Conservation (phyloP, 2,113 vertebrate species). For the Rousettus leschenaultii region DNA sequence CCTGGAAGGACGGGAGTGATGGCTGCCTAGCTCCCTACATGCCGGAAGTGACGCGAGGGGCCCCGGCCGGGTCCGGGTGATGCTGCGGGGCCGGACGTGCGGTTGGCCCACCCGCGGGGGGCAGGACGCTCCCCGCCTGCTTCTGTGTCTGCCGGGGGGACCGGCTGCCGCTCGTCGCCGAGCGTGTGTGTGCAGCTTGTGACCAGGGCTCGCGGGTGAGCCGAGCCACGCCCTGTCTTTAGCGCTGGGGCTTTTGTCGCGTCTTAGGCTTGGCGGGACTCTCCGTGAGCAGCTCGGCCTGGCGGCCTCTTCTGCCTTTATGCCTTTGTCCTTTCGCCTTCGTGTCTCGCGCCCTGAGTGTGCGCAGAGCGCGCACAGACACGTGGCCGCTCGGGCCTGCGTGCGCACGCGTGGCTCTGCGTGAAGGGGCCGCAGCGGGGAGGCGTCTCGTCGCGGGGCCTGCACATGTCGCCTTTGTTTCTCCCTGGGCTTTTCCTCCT, state of each 20-base stretch:
- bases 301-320: neutral
- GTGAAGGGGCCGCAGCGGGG: neutral
- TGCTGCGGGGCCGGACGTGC: neutral
- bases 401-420: neutral
- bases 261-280: neutral
- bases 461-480: neutral
- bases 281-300: neutral
- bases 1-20: neutral
- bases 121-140: neutral
- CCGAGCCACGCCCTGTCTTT: neutral
- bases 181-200: neutral
- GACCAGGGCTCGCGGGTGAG: neutral
- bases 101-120: no score
- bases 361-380: no score
- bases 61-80: neutral
- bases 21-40: neutral
- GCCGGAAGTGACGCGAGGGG: neutral
- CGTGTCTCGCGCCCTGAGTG: neutral
- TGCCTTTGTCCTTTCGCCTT: neutral
- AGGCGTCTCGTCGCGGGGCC: neutral
- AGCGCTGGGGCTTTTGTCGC: neutral
- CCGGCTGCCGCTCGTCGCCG: neutral
- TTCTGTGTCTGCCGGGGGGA: neutral
- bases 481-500: neutral
- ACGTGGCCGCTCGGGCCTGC: no score